Base-by-base conservation (phyloP, 2,113 vertebrate species). In the Corapipo altera region DNA sequence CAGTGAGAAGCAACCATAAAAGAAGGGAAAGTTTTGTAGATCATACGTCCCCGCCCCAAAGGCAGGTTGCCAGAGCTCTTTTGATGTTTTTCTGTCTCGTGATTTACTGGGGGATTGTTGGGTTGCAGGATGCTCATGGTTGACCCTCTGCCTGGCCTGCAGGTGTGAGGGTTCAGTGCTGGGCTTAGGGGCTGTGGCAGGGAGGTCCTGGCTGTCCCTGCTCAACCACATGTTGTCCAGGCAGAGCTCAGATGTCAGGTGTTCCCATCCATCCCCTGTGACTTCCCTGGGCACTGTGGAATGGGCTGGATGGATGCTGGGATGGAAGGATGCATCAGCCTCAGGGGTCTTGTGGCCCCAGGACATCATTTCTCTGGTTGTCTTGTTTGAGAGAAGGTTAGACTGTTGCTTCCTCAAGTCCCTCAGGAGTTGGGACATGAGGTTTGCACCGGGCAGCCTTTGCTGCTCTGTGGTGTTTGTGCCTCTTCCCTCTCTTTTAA, bases 11-110 rank as follows among this genome's bases (percentile, higher is more conserved):
- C 37, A 19, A 12, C 78, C 64, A 32, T 62, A 83, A 95, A 93
- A 84, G 57, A 91, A 55, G 18, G 86, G 83, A 44, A 62, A 59
- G 28, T 70, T 55, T 65, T 69, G 78, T 70, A 55, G 69, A 27
- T 62, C 28, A 8, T 6, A 4, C 1, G 4, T 55, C 32, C 51
- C 46, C 0, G 0, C 44, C n/a, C 81, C 69, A 39, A 23, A 55
- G 79, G 69, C 48, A 86, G 64, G 5, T 22, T 85, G 65, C 49
- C 46, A 58, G 67, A 35, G 89, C 19, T 62, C 17, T 72, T 44
- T 2, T 58, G 32, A 12, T 82, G 81, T 14, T 46, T 86, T 93
- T 73, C 10, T 93, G 32, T 41, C 58, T 17, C 23, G 1, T 20
- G 64, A 17, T 73, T 88, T 67, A 1, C 22, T 49, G 8, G 46